Evolutionary conservation across 2,113 vertebrate species (phyloP), one percentile per base, ranked within the genome.

Genomic region (Tangachromis dhanisi): DNA sequence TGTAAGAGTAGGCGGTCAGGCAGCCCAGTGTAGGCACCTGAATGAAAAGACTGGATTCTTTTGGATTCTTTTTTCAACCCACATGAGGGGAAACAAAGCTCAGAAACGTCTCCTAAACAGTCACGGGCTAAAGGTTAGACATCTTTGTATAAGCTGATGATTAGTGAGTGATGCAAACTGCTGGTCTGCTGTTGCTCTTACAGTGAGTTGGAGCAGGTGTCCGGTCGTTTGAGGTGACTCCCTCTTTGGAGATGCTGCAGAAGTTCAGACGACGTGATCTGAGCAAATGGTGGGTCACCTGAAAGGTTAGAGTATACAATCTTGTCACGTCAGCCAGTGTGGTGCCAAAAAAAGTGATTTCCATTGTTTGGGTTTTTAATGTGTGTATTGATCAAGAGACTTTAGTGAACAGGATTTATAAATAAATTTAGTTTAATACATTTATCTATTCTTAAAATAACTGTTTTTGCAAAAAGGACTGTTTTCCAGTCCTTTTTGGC

Each of bases 281-380:
- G 91, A 80, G 98, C 96, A 86, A 98, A 99, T 0, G 98, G 98
- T 38, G 98, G 97, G 57, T 98, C 98, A 81, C 98, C 98, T 99
- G 92, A 33, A 63, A 4, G 33, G 24, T 31, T 11, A 0, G 14
- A 40, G 17, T 3, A 40, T 4, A 3, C 4, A 53, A 16, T 51
- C 14, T 8, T 45, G 63, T 21, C n/a, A 13, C 12, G 33, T 40
- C 38, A 8, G 26, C 26, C 8, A 31, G 26, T 19, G 21, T 24
- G 13, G 61, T 66, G 61, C 61, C 61, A 66, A 0, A 35, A 35
- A 63, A 66, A 2, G 3, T 66, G 0, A 35, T 35, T 35, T 12
- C 1, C 4, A 7, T 63, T 63, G 9, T 66, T 66, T 35, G 4
- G 31, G 4, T 1, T 63, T 35, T 12, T 63, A 63, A 5, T 12